These are phyloP conservation scores for Dicrurus megarhynchus DNA, from an alignment of 2,113 vertebrate species.

Conservation along the genomic window DNA sequence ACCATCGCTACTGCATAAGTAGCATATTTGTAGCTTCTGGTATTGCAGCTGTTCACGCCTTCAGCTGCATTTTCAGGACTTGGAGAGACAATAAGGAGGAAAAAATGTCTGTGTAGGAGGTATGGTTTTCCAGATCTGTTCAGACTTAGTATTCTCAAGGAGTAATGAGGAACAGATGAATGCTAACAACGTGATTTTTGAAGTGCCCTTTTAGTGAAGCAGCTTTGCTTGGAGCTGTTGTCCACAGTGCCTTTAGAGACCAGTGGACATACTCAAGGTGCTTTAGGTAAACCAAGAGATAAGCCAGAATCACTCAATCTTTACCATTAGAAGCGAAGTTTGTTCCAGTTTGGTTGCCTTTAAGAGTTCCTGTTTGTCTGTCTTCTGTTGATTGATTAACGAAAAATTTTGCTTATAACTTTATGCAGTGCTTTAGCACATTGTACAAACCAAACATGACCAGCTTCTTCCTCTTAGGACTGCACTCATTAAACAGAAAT, in stretches of 20 bases:
- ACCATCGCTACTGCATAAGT: background rate
- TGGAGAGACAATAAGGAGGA: background rate
- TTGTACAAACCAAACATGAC: background rate
- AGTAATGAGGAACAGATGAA: slow-evolving; percentile 5
- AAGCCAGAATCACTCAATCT: background rate
- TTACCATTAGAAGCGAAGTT: background rate
- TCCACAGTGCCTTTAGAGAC: background rate
- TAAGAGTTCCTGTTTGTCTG: background rate
- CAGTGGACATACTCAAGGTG: background rate
- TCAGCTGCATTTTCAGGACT: slow-evolving; percentile 6
- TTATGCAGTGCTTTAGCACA: background rate
- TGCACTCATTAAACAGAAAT: background rate
- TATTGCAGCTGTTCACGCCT: background rate
- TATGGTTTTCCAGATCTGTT: background rate
- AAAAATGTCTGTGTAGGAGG: slow-evolving; percentile 30
- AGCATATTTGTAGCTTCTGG: background rate
- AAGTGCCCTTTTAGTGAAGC: background rate
- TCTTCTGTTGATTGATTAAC: background rate
- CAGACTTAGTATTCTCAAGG: background rate
- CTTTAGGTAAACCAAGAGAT: background rate
- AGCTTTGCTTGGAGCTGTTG: background rate
- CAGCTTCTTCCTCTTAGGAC: background rate
- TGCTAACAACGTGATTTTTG: background rate
- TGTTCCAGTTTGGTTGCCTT: background rate
- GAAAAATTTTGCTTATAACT: background rate